Base-by-base conservation (phyloP, 2,888 invertebrate genomes). In the Orchesella flavescens region DNA sequence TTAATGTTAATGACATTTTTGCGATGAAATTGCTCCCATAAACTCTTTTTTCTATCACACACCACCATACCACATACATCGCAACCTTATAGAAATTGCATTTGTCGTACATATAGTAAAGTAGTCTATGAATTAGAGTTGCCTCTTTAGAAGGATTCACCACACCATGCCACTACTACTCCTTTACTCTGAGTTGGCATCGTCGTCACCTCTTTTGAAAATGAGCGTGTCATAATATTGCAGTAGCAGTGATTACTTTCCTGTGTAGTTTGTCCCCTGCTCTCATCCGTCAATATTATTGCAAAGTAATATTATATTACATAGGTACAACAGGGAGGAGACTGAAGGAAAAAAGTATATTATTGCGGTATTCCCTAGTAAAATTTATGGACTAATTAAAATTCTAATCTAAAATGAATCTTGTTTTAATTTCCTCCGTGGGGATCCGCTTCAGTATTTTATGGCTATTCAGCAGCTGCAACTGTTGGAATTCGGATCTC, bases 301-400 rank as follows among this genome's bases (percentile, higher is more conserved):
- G 44, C 21, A 44, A 19, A 34, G 34, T 34, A 49, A n/a, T 49
- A 49, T 49, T 7, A n/a, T 49, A 53, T 19, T 59, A 59, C 12
- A 21, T 59, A 59, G 19, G 19, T 59, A 59, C 19, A 19, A 3
- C 1, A 53, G 17, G 17, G 17, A 53, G 53, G 53, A 53, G 53
- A n/a, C n/a, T 17, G 53, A 53, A 15, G 17, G 53, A 9, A 17
- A 34, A 34, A 34, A 34, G 3, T 34, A 34, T 34, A 34, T 34
- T 34, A 34, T 59, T 55, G 15, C n/a, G 2, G 57, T n/a, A 3
- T 19, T 43, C 44, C 43, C 44, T 1, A 17, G n/a, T 71, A 81
- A 86, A 81, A 86, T 86, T 86, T 86, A 86, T 84, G 77, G 78
- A 81, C 84, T 84, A 86, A 86, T 86, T 86, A 84, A 84, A 86